Percentiles rank a stretch among this genome's conserved stretches.
Conservation (phyloP, 2,797 vertebrate genomes). For the Australoheros facetus region DNA sequence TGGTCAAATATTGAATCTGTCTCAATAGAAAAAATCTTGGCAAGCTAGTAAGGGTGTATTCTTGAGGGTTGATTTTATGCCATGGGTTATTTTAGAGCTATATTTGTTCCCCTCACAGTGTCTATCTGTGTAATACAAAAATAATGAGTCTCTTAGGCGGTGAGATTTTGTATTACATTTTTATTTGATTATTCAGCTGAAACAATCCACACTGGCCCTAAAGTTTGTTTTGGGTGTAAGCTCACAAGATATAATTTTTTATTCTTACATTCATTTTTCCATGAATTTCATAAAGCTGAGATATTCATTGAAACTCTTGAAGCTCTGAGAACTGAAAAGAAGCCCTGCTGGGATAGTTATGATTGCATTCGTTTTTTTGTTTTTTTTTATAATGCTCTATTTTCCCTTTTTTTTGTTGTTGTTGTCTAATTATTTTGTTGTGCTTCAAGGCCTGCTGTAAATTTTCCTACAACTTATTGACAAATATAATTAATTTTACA, state of each 20-base stretch:
- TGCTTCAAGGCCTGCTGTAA: conserved; percentile 38
- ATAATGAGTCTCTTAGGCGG: conserved; percentile 70
- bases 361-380: conserved; percentile 18
- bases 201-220: conserved; percentile 62
- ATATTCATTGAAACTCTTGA: conserved; percentile 49
- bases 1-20: conserved; percentile 18
- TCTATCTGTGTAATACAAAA: conserved; percentile 58
- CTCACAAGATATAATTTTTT: conserved; percentile 58
- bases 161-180: conserved; percentile 61
- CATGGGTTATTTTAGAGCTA: conserved; percentile 42
- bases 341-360: conserved; percentile 56
- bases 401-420: conserved; percentile 42
- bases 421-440: conserved; percentile 44
- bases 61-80: conserved; percentile 31
- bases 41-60: conserved; percentile 23
- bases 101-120: conserved; percentile 48
- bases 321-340: conserved; percentile 53
- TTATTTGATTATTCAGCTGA: conserved; percentile 68
- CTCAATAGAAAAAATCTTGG: conserved; percentile 14
- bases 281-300: conserved; percentile 46
- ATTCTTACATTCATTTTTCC: conserved; percentile 46
- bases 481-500: conserved; percentile 37
- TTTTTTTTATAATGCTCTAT: conserved; percentile 18
- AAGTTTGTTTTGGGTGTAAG: conserved; percentile 60
- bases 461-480: conserved; percentile 44